A percentile compares a stretch with the other conserved stretches of the same genome.
Conservation (phyloP, 2,113 vertebrate genomes). For the Osmerus mordax region DNA sequence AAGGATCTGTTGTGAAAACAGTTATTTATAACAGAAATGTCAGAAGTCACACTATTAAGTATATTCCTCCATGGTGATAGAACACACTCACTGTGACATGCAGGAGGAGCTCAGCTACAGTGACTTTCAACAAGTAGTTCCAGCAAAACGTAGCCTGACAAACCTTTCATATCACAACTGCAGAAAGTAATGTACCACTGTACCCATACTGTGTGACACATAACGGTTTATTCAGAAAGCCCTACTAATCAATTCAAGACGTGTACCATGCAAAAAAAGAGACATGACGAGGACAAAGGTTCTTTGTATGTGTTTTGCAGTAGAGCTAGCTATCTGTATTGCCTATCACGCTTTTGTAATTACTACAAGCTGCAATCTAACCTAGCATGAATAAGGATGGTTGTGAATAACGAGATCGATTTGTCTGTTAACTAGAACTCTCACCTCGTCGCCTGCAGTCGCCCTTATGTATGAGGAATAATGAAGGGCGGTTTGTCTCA, state of each 20-base stretch:
- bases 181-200: too few relatives aligned
- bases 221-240: too few relatives aligned
- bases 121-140: too few relatives aligned
- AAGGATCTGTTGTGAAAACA: conserved; percentile 67
- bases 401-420: neutral
- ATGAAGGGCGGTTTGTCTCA: conserved; percentile 60
- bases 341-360: neutral
- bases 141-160: too few relatives aligned
- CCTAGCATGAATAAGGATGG: neutral
- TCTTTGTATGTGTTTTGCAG: neutral
- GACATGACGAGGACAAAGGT: neutral
- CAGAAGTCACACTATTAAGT: neutral
- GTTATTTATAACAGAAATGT: neutral
- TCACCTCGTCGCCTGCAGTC: conserved; percentile 71
- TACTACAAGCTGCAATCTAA: neutral
- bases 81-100: too few relatives aligned
- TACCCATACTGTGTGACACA: too few relatives aligned
- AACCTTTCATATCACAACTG: too few relatives aligned
- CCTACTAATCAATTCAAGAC: too few relatives aligned
- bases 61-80: too few relatives aligned
- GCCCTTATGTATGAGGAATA: conserved; percentile 73
- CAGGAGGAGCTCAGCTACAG: too few relatives aligned
- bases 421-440: neutral
- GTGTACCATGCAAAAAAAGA: too few relatives aligned
- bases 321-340: neutral